Base-by-base conservation (phyloP, 2,797 vertebrate species). In the Enteromius argenteus region DNA sequence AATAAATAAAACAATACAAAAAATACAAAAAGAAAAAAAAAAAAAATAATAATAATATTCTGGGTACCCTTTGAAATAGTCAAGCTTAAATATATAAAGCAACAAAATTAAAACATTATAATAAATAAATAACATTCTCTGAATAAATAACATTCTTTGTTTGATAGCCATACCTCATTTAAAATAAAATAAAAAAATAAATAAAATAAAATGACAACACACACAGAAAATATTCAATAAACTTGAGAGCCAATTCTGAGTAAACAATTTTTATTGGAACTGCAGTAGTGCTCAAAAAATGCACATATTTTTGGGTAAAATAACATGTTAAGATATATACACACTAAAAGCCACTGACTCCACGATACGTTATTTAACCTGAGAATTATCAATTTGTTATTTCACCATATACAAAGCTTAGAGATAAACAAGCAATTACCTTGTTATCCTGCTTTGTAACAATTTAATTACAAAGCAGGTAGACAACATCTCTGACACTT, bases 351-450 rank as follows among this genome's bases (percentile, higher is more conserved):
- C 87, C 91, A 87, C 83, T 19, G 81, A 80, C 88, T 91, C 85
- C 84, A 92, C 88, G 89, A 85, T 76, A 89, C 76, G 84, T 87
- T 89, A 87, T 91, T 90, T 85, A 92, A 94, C 94, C 95, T 95
- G 94, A 95, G 94, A 92, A 91, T 81, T 60, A 79, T 85, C 53
- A 64, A 30, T 80, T 86, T 66, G 69, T 84, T 72, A 74, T 67
- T 69, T 27, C 8, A 86, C 51, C 39, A 82, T 17, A 35, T 73
- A 73, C 79, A 77, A 76, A 77, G 49, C 58, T 58, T 53, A 66
- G 14, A 49, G 58, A 32, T 73, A 64, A 56, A 81, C 73, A 78
- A 51, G 74, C 76, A 44, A 79, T 23, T 58, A 51, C 62, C 73
- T 69, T 60, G 75, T 56, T 76, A 42, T 46, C 80, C 69, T 62